These are phyloP conservation scores for Mustela nigripes DNA, from an alignment of 2,113 vertebrate species.

Conservation along the genomic window DNA sequence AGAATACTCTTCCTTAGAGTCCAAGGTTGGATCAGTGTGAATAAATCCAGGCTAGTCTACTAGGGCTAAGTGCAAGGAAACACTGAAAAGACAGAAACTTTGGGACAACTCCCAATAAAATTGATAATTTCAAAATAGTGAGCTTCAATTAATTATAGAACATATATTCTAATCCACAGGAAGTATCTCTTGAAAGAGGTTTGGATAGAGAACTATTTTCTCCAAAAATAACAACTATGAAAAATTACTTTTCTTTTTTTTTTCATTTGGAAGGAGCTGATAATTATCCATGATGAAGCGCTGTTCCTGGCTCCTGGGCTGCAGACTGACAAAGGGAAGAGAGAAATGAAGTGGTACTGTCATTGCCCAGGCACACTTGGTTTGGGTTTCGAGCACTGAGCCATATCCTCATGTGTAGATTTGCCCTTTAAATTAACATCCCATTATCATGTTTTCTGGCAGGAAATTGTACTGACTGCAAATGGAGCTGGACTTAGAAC, in stretches of 20 bases:
- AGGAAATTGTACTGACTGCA: constrained; percentile 65
- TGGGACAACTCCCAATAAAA: neutral
- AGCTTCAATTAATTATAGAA: neutral
- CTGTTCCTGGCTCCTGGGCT: neutral
- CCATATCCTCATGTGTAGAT: constrained; percentile 69
- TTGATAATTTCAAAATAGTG: constrained; percentile 35
- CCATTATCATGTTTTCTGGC: constrained; percentile 75
- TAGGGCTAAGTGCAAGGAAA: neutral
- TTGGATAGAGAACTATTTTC: constrained; percentile 28
- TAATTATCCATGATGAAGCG: neutral
- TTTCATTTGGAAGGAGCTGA: neutral
- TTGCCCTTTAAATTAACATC: constrained; percentile 76
- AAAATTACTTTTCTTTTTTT: neutral
- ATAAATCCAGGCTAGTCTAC: neutral
- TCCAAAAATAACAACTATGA: constrained; percentile 13
- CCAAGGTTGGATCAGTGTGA: neutral
- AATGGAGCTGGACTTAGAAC: constrained; percentile 67
- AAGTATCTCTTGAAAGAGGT: neutral
- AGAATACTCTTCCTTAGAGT: neutral
- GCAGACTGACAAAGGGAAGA: neutral
- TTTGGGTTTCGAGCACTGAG: constrained; percentile 66
- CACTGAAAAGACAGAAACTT: neutral
- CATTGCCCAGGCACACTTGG: constrained; percentile 42
- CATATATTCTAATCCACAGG: neutral
- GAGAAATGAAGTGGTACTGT: neutral